Conservation (phyloP, 2,113 vertebrate genomes). For the Pongo pygmaeus region DNA sequence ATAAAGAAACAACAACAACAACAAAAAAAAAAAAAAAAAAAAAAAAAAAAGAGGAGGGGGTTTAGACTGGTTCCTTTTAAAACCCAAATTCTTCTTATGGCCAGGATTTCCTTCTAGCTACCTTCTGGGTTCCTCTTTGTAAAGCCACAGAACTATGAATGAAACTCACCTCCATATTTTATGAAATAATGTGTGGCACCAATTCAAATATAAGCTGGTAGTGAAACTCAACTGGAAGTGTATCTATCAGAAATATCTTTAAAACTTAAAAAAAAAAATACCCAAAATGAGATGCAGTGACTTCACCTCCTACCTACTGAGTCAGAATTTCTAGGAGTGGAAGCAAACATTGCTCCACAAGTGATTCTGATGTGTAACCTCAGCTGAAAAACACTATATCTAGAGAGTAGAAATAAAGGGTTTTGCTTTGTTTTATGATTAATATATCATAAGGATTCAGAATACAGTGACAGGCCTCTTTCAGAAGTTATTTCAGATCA, state of each 20-base stretch:
- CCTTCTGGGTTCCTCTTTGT: neutral
- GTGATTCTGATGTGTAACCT: neutral
- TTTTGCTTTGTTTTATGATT: neutral
- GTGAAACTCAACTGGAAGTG: neutral
- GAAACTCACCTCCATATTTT: neutral
- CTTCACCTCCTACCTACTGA: constrained; percentile 19
- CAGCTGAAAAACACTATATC: neutral
- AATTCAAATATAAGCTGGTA: constrained; percentile 12
- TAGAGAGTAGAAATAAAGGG: neutral
- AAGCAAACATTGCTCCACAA: neutral
- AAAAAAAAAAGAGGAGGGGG: no score
- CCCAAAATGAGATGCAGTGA: neutral
- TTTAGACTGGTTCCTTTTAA: neutral
- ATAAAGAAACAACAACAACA: no score
- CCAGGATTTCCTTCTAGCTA: constrained; percentile 24
- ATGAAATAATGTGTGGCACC: neutral
- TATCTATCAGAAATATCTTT: neutral
- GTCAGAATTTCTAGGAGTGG: neutral
- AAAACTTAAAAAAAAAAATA: constrained; percentile 6
- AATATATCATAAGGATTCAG: neutral
- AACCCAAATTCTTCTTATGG: neutral
- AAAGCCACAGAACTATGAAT: constrained; percentile 32
- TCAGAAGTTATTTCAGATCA: neutral
- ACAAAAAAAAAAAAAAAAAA: no score
- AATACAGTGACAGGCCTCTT: constrained; percentile 21